Conservation (phyloP, 2,888 invertebrate genomes). For the Tanypteryx hageni region DNA sequence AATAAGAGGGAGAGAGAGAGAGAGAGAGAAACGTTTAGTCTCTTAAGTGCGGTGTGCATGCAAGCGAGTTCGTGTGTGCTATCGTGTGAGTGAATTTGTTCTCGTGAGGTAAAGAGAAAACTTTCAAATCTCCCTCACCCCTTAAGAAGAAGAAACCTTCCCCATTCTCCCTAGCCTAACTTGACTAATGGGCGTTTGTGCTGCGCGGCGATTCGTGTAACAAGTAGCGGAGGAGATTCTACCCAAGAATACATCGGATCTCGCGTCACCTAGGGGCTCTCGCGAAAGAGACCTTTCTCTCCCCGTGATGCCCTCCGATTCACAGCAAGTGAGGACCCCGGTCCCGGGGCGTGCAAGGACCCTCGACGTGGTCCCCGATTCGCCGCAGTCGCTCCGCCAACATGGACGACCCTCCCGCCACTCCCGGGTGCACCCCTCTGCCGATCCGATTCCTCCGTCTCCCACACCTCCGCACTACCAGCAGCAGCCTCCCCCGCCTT, state of each 20-base stretch:
- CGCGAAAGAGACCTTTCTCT: neutral
- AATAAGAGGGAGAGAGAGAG: neutral
- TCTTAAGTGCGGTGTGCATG: neutral
- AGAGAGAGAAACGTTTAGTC: neutral
- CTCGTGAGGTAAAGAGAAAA: neutral
- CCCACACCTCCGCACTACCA: slow-evolving; percentile 10
- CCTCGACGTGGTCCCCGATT: neutral
- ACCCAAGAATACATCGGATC: neutral
- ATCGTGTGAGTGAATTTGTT: neutral
- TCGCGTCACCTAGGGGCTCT: neutral
- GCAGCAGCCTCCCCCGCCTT: slow-evolving; percentile 36
- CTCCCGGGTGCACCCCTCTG: slow-evolving; percentile 42
- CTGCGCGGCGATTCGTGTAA: neutral
- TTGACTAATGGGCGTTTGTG: slow-evolving; percentile 9
- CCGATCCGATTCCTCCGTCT: slow-evolving; percentile 3
- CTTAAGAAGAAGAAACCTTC: neutral
- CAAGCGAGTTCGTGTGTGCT: neutral
- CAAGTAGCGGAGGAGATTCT: neutral
- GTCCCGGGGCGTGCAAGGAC: slow-evolving; percentile 1
- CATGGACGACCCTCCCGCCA: neutral
- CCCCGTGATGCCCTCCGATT: neutral
- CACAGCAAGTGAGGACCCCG: neutral
- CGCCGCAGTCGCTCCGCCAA: neutral
- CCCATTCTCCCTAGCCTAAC: neutral
- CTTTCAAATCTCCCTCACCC: neutral